Evolutionary conservation across 2,888 invertebrate species (phyloP), one percentile per base, ranked within the genome.

Genomic region (Cephus spinipes): DNA sequence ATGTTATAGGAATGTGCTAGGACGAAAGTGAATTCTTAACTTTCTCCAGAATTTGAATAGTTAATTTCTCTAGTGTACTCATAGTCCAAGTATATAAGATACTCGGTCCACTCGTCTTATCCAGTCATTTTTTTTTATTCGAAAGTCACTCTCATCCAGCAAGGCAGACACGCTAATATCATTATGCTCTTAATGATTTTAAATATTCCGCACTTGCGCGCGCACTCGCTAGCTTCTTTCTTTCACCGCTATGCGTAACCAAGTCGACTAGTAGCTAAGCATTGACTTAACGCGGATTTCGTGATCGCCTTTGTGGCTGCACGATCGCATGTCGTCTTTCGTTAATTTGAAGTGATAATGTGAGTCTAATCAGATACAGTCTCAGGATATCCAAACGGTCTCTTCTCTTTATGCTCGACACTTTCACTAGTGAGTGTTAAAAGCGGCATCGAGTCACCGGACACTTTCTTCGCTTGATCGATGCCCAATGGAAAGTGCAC

Each of bases 401-500:
- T 31, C 71, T 71, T 30, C 71, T 71, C 31, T 71, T 23, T 32
- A 31, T 12, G 71, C 83, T 55, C 84, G 84, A 89, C 87, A 91
- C 92, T 92, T 92, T 92, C 91, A 90, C 92, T 90, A 84, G 84
- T 85, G 83, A 74, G 80, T 55, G 83, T 84, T 84, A 84, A 84
- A 85, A 82, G 85, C 84, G 82, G 86, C 87, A 81, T 55, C 9
- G 85, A 87, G 85, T 87, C 84, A 82, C 81, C 86, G 88, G 89
- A 89, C 88, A 91, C 91, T 91, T 92, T 91, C 91, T 92, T 91
- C 89, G 89, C 85, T 89, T 87, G 89, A 90, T 90, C 88, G 89
- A 85, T 86, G 86, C 85, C 86, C 87, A 85, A 89, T 90, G 91
- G 90, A 90, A 91, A 91, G 90, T 89, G 82, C 81, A 33, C 74